phyloP scores from a whole-genome alignment of 2,113 vertebrate species.

The Pyxicephalus adspersus region DNA sequence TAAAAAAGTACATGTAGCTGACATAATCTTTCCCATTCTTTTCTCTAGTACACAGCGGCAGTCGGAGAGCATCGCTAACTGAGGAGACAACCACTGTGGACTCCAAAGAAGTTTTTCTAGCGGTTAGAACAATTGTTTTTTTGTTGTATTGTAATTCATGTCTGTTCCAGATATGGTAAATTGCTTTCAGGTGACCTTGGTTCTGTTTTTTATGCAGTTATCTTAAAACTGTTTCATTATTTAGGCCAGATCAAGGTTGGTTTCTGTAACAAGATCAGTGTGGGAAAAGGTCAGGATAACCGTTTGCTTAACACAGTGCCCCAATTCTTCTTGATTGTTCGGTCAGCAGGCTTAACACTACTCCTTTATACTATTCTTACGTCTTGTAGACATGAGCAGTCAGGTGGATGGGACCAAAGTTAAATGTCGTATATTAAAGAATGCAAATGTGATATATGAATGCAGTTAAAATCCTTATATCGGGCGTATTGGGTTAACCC shows the following conservation, averaged over 20 bases:
- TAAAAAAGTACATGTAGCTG: too few species aligned
- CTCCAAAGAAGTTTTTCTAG: conserved; percentile 78
- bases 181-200: not conserved
- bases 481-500: too few species aligned
- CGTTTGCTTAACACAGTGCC: not conserved
- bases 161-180: too few species aligned
- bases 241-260: not conserved
- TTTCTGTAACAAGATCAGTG: conserved; percentile 10
- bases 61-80: conserved; percentile 72
- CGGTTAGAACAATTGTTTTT: conserved; percentile 71
- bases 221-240: not conserved
- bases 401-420: too few species aligned
- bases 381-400: too few species aligned
- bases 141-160: not conserved
- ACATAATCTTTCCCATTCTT: too few species aligned
- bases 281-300: not conserved
- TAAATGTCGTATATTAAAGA: too few species aligned
- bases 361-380: not conserved
- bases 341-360: not conserved
- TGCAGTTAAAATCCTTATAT: too few species aligned
- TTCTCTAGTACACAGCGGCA: conserved; percentile 74
- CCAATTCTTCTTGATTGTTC: not conserved
- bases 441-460: too few species aligned
- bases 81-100: conserved; percentile 85
- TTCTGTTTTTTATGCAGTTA: not conserved